Evolutionary conservation across 2,797 vertebrate species (phyloP).

Genomic region (Argentina silus): DNA sequence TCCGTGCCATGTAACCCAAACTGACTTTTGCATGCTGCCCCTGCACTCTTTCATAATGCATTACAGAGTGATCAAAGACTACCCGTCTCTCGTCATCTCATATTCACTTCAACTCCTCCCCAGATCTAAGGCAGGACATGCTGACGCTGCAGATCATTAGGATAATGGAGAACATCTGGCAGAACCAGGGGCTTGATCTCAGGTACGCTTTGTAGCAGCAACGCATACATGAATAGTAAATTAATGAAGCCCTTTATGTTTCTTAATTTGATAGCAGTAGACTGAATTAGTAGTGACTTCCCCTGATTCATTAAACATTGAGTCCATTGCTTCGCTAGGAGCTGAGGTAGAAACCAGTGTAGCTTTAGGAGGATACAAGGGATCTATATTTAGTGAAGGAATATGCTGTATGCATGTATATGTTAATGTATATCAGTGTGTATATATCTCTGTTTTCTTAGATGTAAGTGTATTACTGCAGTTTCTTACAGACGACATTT

Average conservation of each 20-base stretch:
- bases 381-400: no score
- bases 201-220: conserved; percentile 74
- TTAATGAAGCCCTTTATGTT: conserved; percentile 47
- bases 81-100: not conserved
- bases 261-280: conserved; percentile 28
- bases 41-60: conserved; percentile 55
- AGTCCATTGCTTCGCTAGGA: conserved; percentile 15
- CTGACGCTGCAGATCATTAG: conserved; percentile 97
- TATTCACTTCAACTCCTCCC: conserved; percentile 43
- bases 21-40: conserved; percentile 42
- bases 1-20: conserved; percentile 8
- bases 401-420: no score
- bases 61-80: conserved; percentile 63
- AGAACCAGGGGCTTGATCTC: conserved; percentile 98
- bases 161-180: conserved; percentile 99
- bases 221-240: not conserved
- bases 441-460: no score
- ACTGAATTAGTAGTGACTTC: conserved; percentile 45
- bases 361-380: not conserved
- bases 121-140: conserved; percentile 98
- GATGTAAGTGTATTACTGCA: no score
- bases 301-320: conserved; percentile 29
- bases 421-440: no score
- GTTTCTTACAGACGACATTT: no score
- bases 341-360: not conserved